Evolutionary conservation across 2,113 vertebrate species (phyloP), one percentile per base, ranked within the genome.

Genomic region (Oryzias celebensis): DNA sequence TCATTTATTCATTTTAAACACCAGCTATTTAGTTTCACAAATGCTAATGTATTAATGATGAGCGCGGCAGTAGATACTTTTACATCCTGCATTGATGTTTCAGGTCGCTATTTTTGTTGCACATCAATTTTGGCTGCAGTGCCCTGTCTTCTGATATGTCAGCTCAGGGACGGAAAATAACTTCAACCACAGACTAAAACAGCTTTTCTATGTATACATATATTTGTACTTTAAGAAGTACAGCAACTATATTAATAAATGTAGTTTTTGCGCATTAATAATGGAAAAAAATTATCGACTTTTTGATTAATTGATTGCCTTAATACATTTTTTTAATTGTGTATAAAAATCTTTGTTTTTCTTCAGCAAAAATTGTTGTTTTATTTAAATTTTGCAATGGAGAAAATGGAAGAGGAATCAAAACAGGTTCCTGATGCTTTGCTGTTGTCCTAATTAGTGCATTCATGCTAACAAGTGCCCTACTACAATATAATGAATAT

Each of bases 21-120:
- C 48, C 22, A 57, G 71, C 81, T 85, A 85, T 92, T 90, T 86
- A 47, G 84, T 90, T 91, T 87, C 86, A 82, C 67, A 74, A 83
- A 88, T 88, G 75, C 73, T 90, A 90, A 91, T 88, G 90, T 88
- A 91, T 90, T 89, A 81, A 75, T 88, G 83, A 88, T 73, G 82
- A 80, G 81, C 77, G 55, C 36, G 63, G 22, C 23, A 84, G 79
- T 81, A 76, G 80, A 89, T 89, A 65, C 56, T 58, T 77, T 89
- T 85, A 78, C 85, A 85, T 88, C 82, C 85, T 87, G 80, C 85
- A 86, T 83, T 73, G 86, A 85, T 72, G 71, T 82, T 74, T 65
- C 66, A 56, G 42, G 17, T 65, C 73, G 41, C 85, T 88, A 84
- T 89, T 89, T 88, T 71, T 53, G 77, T 68, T 78, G 65, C 69